Base-by-base conservation (phyloP, 1,140 invertebrate species). In the Pachyrhynchus sulphureomaculatus region DNA sequence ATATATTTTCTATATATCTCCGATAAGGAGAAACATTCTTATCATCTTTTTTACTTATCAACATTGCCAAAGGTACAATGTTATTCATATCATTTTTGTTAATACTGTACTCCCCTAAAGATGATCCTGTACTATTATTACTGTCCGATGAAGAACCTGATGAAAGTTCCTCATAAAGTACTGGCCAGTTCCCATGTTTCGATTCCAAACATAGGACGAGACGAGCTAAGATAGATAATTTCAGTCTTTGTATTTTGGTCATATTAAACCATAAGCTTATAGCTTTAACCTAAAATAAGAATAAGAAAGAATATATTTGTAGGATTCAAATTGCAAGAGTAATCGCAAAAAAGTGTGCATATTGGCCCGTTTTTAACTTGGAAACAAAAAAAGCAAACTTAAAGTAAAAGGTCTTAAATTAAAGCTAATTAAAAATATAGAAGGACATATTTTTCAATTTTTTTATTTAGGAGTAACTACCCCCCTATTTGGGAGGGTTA, bases 211-310 rank as follows among this genome's bases (percentile, higher is more conserved):
- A 77, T 64, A 82, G 81, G 15, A 94, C 71, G 32, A 93, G 83
- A 76, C 87, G 87, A 0, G 89, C 89, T 53, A 95, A 73, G 59
- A 91, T 87, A 65, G 88, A 78, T 37, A 95, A 76, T 72, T 91
- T 93, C 18, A 93, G 80, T 62, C 89, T 84, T 75, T 92, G 86
- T 71, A 93, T 88, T 72, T 84, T 85, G 0, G 89, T 93, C 75
- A 93, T 89, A 75, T 95, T 96, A 71, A 90, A 91, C 92, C 92
- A 96, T 2, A 94, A 78, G 72, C 89, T 92, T 81, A 96, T 87
- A 4, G 91, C 87, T 72, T 84, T 89, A 4, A 91, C 60, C 60
- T 62, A 34, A 23, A 55, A 56, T 4, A 29, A 29, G n/a, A n/a
- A n/a, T n/a, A n/a, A n/a, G n/a, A n/a, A n/a, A n/a, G n/a, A n/a